Evolutionary conservation across 2,797 vertebrate genomes (phyloP).

Genomic region (Coilia nasus): DNA sequence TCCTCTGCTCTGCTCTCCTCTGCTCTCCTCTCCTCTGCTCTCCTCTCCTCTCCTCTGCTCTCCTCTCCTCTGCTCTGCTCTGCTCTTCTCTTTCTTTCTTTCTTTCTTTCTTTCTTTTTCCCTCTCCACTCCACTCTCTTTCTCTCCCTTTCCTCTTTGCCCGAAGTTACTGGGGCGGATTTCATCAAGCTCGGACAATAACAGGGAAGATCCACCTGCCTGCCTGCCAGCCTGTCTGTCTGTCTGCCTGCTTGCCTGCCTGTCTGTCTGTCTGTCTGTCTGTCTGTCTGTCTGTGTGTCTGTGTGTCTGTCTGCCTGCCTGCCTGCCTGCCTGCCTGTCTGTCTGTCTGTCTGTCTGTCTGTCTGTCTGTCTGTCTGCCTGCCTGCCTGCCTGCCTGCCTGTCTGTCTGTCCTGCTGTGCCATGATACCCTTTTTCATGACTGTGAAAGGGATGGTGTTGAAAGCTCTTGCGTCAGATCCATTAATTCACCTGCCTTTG

Average conservation of each 20-base stretch:
- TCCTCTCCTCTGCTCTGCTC: background rate
- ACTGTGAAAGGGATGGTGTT: background rate
- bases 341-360: too few species aligned
- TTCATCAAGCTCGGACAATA: background rate
- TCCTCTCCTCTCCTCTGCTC: too few species aligned
- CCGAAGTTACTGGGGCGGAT: background rate
- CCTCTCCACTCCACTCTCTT: background rate
- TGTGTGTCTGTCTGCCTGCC: background rate
- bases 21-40: too few species aligned
- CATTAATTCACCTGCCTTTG: background rate
- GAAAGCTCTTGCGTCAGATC: slow-evolving; percentile 20
- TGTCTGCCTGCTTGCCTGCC: too few species aligned
- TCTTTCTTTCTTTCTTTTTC: background rate
- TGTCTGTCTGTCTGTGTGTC: too few species aligned
- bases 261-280: too few species aligned
- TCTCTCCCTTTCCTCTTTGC: background rate
- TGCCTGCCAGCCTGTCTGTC: background rate
- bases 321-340: background rate
- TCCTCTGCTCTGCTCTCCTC: too few species aligned
- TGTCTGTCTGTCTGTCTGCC: too few species aligned
- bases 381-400: too few species aligned
- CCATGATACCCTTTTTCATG: background rate
- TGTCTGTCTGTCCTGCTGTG: background rate
- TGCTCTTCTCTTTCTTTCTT: background rate
- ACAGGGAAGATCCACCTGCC: background rate